Evolutionary conservation across 2,888 invertebrate genomes (phyloP).

Genomic region (Nomada ferruginata): DNA sequence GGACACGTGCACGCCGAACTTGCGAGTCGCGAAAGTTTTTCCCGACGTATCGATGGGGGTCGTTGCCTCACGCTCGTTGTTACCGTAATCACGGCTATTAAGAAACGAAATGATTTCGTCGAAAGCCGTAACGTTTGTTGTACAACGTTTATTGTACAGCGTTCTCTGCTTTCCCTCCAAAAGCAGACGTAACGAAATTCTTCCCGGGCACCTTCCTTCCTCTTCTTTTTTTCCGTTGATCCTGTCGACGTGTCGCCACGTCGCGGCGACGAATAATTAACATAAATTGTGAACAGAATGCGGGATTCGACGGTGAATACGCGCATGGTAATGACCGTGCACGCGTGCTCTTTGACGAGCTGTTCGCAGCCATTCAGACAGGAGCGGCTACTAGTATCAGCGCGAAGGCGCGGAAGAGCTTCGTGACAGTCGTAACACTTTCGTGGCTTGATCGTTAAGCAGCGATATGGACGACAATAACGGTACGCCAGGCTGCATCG

Average conservation of each 20-base stretch:
- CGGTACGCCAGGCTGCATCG: conserved; percentile 62
- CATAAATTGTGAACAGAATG: conserved; percentile 61
- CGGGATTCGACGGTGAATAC: conserved; percentile 25
- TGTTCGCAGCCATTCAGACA: not conserved
- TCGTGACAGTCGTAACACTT: conserved; percentile 72
- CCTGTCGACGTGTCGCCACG: not conserved
- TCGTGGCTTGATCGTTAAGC: conserved; percentile 67
- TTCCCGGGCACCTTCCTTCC: not conserved
- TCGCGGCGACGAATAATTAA: conserved; percentile 36
- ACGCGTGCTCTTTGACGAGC: conserved; percentile 26
- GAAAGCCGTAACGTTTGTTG: conserved; percentile 19
- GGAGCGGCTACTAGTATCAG: conserved; percentile 7
- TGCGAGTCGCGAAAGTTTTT: not conserved
- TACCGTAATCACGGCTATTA: conserved; percentile 30
- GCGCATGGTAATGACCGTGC: conserved; percentile 15
- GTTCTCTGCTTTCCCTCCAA: conserved; percentile 50
- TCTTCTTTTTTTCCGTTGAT: not conserved
- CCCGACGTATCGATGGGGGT: conserved; percentile 12
- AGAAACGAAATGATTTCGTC: conserved; percentile 49
- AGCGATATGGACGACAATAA: conserved; percentile 68
- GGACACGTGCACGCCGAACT: not conserved
- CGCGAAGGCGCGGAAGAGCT: conserved; percentile 38
- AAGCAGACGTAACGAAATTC: conserved; percentile 23
- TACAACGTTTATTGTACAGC: conserved; percentile 31
- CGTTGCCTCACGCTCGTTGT: conserved; percentile 24